These are phyloP conservation scores for Tiliacea aurago DNA, from an alignment of 2,888 invertebrate genomes.

Conservation along the genomic window DNA sequence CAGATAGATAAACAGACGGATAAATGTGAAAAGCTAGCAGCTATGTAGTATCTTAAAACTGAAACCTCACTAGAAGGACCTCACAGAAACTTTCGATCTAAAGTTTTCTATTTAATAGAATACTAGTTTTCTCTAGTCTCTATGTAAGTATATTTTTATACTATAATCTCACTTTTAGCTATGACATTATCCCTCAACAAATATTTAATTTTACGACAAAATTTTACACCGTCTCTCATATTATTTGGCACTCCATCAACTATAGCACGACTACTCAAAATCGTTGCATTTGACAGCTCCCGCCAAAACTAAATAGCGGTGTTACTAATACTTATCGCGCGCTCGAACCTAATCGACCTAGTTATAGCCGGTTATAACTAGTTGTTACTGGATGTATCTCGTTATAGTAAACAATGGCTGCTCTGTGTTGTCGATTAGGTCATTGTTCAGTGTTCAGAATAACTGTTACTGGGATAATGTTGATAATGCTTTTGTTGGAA, in stretches of 20 bases:
- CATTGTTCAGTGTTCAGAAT: conserved; percentile 62
- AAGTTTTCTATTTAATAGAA: not conserved
- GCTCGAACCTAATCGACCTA: conserved; percentile 32
- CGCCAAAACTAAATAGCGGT: conserved; percentile 41
- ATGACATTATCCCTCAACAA: conserved; percentile 10
- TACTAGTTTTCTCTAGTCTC: not conserved
- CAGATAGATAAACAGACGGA: too few species aligned
- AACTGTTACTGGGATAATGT: conserved; percentile 43
- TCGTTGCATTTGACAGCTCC: conserved; percentile 50
- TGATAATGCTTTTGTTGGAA: conserved; percentile 51
- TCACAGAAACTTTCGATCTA: too few species aligned
- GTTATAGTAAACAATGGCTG: conserved; percentile 55
- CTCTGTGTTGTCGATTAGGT: conserved; percentile 48
- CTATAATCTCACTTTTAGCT: not conserved
- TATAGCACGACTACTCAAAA: conserved; percentile 32
- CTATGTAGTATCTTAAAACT: not conserved
- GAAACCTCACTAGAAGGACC: not conserved
- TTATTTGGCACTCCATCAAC: conserved; percentile 35
- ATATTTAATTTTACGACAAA: conserved; percentile 26
- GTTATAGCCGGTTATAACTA: conserved; percentile 36
- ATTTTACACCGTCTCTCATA: conserved; percentile 13
- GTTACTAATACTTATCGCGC: conserved; percentile 20
- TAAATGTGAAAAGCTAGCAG: not conserved
- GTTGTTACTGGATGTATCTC: conserved; percentile 41
- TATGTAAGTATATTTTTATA: not conserved